These are phyloP conservation scores for Microcebus murinus DNA, from an alignment of 2,113 vertebrate genomes.

Conservation along the genomic window DNA sequence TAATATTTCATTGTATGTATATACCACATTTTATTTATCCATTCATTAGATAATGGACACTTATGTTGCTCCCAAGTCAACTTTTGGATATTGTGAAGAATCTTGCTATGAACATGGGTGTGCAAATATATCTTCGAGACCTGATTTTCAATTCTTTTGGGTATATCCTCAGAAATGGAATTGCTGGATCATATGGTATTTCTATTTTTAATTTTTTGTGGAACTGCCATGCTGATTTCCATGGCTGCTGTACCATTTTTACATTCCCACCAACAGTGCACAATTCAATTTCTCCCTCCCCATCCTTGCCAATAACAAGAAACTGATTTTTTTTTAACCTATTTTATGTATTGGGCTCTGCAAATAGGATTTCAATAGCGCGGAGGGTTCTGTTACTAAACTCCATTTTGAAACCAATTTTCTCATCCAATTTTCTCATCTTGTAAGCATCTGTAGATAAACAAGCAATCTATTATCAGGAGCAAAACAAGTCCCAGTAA, in stretches of 20 bases:
- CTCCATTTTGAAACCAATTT: background rate
- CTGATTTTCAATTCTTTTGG: conserved; percentile 5
- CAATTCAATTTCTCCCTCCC: background rate
- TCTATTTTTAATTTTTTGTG: background rate
- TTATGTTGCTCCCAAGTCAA: background rate
- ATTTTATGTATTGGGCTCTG: background rate
- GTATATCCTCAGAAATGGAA: background rate
- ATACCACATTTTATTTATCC: background rate
- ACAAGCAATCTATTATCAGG: background rate
- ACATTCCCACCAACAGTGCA: background rate
- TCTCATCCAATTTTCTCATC: conserved; percentile 33
- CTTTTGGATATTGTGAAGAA: conserved; percentile 1
- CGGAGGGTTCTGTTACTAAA: background rate
- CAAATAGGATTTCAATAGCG: background rate
- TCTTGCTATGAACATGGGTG: background rate
- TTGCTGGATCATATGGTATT: background rate
- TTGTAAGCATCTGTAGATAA: background rate
- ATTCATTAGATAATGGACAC: background rate
- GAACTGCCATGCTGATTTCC: background rate
- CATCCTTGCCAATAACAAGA: background rate
- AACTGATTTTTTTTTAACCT: background rate
- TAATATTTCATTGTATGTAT: background rate
- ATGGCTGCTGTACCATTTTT: background rate
- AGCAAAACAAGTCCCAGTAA: background rate
- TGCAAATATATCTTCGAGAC: background rate